A percentile compares a stretch with the other conserved stretches of the same genome.
These are phyloP conservation scores for Campopleginae sp. DNA, from an alignment of 2,888 invertebrate species.

Conservation along the genomic window DNA sequence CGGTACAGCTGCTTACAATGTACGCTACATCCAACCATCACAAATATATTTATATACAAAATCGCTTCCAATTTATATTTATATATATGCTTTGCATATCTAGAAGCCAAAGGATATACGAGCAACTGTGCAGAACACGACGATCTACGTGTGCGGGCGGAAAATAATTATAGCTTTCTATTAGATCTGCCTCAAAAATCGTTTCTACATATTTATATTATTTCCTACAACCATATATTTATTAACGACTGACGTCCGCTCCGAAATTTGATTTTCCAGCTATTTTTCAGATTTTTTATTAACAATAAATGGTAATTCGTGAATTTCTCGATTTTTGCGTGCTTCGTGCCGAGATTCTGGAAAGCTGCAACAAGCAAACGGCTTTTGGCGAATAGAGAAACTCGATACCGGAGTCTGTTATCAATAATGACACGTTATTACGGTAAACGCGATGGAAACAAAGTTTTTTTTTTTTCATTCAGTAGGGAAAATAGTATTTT, in stretches of 20 bases:
- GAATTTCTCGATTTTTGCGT: no score
- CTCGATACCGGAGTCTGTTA: neutral
- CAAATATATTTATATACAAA: slow-evolving; percentile 3
- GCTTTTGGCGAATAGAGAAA: no score
- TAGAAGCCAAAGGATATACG: neutral
- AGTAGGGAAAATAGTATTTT: neutral
- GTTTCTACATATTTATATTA: slow-evolving; percentile 8
- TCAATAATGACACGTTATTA: neutral
- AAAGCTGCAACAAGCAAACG: no score
- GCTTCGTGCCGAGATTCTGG: no score
- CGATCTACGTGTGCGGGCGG: slow-evolving; percentile 54
- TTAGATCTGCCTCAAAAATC: neutral
- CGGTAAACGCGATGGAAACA: neutral
- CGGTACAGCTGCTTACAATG: slow-evolving; percentile 7
- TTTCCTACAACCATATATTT: slow-evolving; percentile 10
- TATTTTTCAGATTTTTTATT: neutral
- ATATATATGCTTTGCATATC: slow-evolving; percentile 4
- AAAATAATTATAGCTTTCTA: slow-evolving; percentile 52
- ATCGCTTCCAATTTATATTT: neutral
- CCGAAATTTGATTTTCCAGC: neutral
- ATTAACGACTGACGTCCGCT: neutral
- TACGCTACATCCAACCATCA: neutral
- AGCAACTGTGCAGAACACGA: slow-evolving; percentile 15
- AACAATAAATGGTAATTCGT: neutral
- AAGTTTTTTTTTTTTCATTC: neutral